Conservation (phyloP, 2,797 vertebrate genomes). For the Bradypus variegatus region DNA sequence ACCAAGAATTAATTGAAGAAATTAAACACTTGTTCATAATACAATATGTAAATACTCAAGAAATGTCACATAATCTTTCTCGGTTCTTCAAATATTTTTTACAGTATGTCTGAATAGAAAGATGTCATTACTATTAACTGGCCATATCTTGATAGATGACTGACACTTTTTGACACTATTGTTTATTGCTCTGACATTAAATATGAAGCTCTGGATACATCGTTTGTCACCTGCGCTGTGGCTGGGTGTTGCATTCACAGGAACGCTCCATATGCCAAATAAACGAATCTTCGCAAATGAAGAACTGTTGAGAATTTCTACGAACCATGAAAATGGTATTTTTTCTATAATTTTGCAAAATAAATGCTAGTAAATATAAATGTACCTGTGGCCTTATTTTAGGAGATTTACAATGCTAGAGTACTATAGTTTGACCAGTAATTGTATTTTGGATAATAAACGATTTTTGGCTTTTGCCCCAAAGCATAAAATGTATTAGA, state of each 20-base stretch:
- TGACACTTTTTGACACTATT: background rate
- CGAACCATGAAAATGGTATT: background rate
- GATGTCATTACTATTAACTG: background rate
- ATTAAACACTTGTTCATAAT: conserved; percentile 2
- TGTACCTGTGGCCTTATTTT: background rate
- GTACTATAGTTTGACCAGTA: conserved; percentile 13
- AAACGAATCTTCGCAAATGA: background rate
- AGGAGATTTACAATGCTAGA: background rate
- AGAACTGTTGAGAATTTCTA: background rate
- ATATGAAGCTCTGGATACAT: background rate
- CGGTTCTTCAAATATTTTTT: conserved; percentile 17
- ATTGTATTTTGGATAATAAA: background rate
- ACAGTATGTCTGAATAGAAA: conserved; percentile 9
- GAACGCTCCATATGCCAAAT: background rate
- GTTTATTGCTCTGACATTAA: conserved; percentile 6
- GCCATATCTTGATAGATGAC: background rate
- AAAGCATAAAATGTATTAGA: background rate
- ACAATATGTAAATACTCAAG: background rate
- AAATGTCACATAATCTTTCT: conserved; percentile 2
- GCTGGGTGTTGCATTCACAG: background rate
- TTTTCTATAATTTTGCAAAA: conserved; percentile 28
- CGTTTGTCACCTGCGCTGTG: background rate
- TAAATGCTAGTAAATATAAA: conserved; percentile 24
- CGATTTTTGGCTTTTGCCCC: background rate
- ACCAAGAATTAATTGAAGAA: conserved; percentile 37